Conservation (phyloP, 2,888 invertebrate genomes). For the Azorinus chamasolen region DNA sequence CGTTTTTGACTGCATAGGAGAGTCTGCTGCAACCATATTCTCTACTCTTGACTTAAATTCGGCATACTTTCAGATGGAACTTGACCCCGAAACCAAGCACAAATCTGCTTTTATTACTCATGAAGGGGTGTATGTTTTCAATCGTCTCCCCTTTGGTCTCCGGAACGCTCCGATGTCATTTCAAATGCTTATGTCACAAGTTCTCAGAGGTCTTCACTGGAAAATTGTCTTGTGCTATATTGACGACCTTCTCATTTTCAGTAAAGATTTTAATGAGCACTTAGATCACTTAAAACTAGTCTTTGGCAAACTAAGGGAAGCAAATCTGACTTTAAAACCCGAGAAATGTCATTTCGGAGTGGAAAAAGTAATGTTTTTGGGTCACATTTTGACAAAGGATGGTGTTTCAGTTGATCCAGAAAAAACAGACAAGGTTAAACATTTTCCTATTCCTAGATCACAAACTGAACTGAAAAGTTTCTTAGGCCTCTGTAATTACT, state of each 20-base stretch:
- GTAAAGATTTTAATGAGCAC: slow-evolving; percentile 62
- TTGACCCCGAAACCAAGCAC: slow-evolving; percentile 59
- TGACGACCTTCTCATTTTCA: slow-evolving; percentile 64
- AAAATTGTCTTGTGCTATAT: slow-evolving; percentile 65
- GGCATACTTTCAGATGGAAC: slow-evolving; percentile 52
- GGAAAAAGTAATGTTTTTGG: slow-evolving; percentile 52
- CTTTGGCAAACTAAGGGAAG: slow-evolving; percentile 33
- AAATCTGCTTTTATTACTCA: no score
- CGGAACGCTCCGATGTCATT: slow-evolving; percentile 61
- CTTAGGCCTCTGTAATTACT: slow-evolving; percentile 78
- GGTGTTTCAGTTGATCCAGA: slow-evolving; percentile 51
- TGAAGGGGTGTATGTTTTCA: slow-evolving; percentile 53
- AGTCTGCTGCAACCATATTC: slow-evolving; percentile 49
- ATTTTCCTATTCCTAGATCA: slow-evolving; percentile 46
- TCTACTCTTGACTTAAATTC: slow-evolving; percentile 41
- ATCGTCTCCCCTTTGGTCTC: slow-evolving; percentile 53
- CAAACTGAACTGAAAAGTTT: slow-evolving; percentile 54
- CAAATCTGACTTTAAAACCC: slow-evolving; percentile 28
- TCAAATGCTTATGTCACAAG: slow-evolving; percentile 56
- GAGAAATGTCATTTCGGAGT: slow-evolving; percentile 61
- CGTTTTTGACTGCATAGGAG: slow-evolving; percentile 48
- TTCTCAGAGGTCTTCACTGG: slow-evolving; percentile 64
- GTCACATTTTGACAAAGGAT: slow-evolving; percentile 62
- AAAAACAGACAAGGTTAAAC: slow-evolving; percentile 50
- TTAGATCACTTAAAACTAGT: slow-evolving; percentile 53